A percentile compares a stretch with the other conserved stretches of the same genome.
Conservation (phyloP, 2,888 invertebrate species). For the Eucera pruinosa region DNA sequence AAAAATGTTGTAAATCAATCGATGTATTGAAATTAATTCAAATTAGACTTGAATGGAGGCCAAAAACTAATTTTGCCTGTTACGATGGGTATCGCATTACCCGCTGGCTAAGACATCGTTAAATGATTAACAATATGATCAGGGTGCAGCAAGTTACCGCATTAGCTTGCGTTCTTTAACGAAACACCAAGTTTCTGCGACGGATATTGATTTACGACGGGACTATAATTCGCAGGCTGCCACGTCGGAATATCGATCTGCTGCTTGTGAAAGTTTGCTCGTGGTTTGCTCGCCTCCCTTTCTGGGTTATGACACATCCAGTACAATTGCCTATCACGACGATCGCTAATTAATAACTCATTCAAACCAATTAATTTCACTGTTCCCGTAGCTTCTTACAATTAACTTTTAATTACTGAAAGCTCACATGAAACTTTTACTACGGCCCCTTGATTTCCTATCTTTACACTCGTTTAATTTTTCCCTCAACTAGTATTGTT, state of each 20-base stretch:
- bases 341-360: conserved; percentile 21
- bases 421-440: not conserved
- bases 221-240: conserved; percentile 36
- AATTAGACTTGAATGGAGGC: not conserved
- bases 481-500: no score
- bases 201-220: conserved; percentile 54
- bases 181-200: conserved; percentile 35
- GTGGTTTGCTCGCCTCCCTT: conserved; percentile 16
- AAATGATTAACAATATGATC: conserved; percentile 38
- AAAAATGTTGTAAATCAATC: no score
- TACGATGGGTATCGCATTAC: not conserved
- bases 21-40: not conserved
- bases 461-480: not conserved
- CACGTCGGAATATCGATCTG: conserved; percentile 40
- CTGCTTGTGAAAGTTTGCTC: conserved; percentile 21
- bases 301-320: conserved; percentile 7
- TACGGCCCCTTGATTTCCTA: not conserved
- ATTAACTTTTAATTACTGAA: not conserved
- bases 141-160: conserved; percentile 7
- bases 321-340: conserved; percentile 14
- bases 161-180: conserved; percentile 40
- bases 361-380: not conserved
- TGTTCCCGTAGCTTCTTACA: not conserved
- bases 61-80: not conserved
- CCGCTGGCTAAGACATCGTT: not conserved